These are phyloP conservation scores for Chaetophractus vellerosus DNA, from an alignment of 2,797 vertebrate species.

Conservation along the genomic window DNA sequence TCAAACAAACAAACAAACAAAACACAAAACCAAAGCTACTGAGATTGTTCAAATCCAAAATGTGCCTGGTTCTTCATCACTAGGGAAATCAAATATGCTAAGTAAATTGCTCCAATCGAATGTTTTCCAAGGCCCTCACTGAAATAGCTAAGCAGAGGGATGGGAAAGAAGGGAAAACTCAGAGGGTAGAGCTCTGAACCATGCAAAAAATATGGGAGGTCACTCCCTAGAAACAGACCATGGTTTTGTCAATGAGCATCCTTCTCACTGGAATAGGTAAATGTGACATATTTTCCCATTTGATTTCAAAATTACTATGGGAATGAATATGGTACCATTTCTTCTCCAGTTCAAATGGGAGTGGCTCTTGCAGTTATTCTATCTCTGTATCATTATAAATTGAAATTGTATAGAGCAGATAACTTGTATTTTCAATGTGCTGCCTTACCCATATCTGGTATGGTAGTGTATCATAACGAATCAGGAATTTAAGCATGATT, in stretches of 20 bases:
- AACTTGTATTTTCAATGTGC: background rate
- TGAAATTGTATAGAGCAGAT: background rate
- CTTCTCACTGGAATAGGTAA: background rate
- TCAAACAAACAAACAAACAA: no score
- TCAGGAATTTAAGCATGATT: background rate
- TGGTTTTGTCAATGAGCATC: fast-evolving
- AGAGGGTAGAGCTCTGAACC: fast-evolving
- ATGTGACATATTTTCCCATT: background rate
- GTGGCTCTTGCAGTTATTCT: background rate
- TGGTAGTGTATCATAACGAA: no score
- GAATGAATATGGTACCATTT: background rate
- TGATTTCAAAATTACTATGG: background rate
- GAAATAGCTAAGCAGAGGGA: background rate
- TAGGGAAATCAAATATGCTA: background rate
- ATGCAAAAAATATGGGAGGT: no score
- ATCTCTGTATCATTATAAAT: background rate
- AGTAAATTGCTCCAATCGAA: no score
- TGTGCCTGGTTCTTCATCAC: no score
- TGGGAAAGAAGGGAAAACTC: background rate
- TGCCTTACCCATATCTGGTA: background rate
- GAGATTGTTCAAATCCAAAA: background rate
- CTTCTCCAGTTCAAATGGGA: background rate
- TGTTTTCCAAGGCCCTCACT: background rate
- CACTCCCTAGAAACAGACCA: background rate
- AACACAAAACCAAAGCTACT: background rate